phyloP scores from a whole-genome alignment of 2,888 invertebrate species.

The Pterobdella sp. region DNA sequence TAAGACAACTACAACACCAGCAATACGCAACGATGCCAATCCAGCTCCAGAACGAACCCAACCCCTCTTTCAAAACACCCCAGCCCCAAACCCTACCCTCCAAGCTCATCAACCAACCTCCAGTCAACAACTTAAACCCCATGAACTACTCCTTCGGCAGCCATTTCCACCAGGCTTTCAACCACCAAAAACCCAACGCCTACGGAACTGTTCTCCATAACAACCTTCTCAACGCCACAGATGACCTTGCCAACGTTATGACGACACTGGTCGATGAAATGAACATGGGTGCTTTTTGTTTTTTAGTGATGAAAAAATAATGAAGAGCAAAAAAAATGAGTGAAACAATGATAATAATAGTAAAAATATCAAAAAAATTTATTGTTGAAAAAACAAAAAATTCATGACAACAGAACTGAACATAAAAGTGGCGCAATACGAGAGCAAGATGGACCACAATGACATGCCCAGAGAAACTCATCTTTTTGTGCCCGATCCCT shows the following conservation, averaged over 20 bases:
- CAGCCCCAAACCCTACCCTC: slow-evolving; percentile 11
- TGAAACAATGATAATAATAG: too few relatives aligned
- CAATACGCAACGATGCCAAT: slow-evolving; percentile 12
- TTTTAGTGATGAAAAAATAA: too few relatives aligned
- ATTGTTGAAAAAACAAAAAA: too few relatives aligned
- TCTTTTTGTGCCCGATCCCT: slow-evolving; percentile 1
- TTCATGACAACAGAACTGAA: background rate
- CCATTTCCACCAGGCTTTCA: slow-evolving; percentile 28
- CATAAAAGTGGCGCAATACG: background rate
- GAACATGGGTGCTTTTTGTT: slow-evolving; percentile 61
- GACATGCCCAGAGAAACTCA: background rate
- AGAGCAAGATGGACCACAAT: background rate
- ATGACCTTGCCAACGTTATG: slow-evolving; percentile 96
- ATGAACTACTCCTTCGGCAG: slow-evolving; percentile 22
- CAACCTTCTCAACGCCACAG: slow-evolving; percentile 86
- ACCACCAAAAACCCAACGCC: slow-evolving; percentile 73
- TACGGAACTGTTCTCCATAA: slow-evolving; percentile 49
- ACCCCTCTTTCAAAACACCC: background rate
- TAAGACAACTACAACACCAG: background rate
- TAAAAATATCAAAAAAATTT: too few relatives aligned
- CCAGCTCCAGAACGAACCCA: background rate
- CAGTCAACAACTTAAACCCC: slow-evolving; percentile 3
- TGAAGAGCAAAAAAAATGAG: too few relatives aligned
- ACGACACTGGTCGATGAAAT: slow-evolving; percentile 89
- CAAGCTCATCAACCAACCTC: slow-evolving; percentile 10